Evolutionary conservation across 2,888 invertebrate species (phyloP), one percentile per base, ranked within the genome.

Genomic region (Cosmopolites sordidus): DNA sequence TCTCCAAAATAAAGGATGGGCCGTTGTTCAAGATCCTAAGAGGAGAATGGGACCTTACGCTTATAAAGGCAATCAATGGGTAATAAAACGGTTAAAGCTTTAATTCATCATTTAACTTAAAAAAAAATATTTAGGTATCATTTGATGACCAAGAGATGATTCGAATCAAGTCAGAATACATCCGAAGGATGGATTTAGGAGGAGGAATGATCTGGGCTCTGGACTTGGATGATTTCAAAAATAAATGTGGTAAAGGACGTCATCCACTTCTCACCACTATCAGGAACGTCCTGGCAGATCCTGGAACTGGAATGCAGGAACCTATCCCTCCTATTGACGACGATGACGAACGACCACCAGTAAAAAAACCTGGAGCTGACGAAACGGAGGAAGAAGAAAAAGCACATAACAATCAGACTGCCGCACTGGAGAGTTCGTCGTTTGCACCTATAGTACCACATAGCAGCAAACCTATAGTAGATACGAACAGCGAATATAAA

Each of bases 171-270:
- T 86, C 90, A 0, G 83, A 89, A 64, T 86, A 84, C 64, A 83
- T 92, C 29, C 82, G 88, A 56, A 79, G 84, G 11, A 78, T 89
- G 73, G 81, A 85, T 57, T 78, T 94, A 14, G 92, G 86, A 11
- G 92, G 92, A 52, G 92, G 89, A 14, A 92, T 92, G 92, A 83
- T 92, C 39, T 92, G 92, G 92, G 92, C 92, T 0, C 75, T 92
- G 29, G 92, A 92, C 76, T 80, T 92, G 61, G 92, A 93, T 63
- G 92, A 93, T 72, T 92, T 91, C 69, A 83, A 80, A 58, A 84
- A 87, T 67, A 79, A 83, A 56, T 92, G 92, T 68, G 88, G 87
- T 1, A 81, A 86, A 69, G 92, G 92, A 29, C 78, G 79, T 37
- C 87, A 92, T 76, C 92, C 92, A 0, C 75, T 93, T 2, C 75